Evolutionary conservation across 2,797 vertebrate species (phyloP).

Genomic region (Muraenolepis orangiensis): DNA sequence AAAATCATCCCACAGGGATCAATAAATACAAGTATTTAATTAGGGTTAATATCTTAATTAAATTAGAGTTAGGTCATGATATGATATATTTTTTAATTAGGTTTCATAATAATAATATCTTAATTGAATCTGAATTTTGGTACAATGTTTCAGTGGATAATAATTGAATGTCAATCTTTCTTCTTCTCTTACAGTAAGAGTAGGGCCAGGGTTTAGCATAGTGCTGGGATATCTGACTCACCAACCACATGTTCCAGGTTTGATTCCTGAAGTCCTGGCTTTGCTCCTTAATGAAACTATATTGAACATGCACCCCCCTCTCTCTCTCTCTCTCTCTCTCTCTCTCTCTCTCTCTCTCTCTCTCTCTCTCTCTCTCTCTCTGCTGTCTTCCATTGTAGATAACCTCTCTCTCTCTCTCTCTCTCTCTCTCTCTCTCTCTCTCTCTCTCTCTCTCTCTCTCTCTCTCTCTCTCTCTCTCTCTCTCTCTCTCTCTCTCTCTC

Average conservation of each 20-base stretch:
- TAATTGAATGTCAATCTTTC: not conserved
- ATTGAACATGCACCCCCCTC: no score
- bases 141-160: not conserved
- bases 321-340: no score
- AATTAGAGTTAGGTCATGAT: not conserved
- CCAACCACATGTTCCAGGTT: not conserved
- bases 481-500: no score
- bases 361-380: no score
- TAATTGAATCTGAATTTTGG: not conserved
- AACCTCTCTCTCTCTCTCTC: not conserved
- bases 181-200: not conserved
- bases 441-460: no score
- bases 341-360: no score
- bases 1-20: not conserved
- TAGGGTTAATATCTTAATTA: not conserved
- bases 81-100: not conserved
- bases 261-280: not conserved
- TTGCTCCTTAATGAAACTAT: not conserved
- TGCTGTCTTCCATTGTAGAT: not conserved
- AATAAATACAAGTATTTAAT: not conserved
- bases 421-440: no score
- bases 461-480: no score
- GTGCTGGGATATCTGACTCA: not conserved
- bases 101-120: not conserved
- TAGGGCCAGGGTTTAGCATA: not conserved